Conservation (phyloP, 2,888 invertebrate genomes). For the Auanema freiburgensis region DNA sequence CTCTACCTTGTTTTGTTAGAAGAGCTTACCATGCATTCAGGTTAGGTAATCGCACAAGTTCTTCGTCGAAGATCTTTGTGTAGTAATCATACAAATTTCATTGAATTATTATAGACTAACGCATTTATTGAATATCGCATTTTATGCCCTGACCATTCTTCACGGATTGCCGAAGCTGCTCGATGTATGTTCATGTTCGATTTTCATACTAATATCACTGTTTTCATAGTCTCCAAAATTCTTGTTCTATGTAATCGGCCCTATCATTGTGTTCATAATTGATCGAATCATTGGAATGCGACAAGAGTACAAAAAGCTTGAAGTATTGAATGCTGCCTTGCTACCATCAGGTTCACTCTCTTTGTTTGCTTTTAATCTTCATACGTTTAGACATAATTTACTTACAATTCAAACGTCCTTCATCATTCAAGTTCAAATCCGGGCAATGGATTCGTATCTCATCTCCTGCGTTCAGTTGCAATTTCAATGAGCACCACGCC, state of each 20-base stretch:
- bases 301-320: conserved; percentile 71
- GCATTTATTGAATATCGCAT: conserved; percentile 82
- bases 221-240: conserved; percentile 76
- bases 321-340: conserved; percentile 88
- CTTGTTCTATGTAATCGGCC: conserved; percentile 90
- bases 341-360: conserved; percentile 74
- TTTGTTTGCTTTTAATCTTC: not conserved
- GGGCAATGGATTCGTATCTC: conserved; percentile 76
- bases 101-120: conserved; percentile 79
- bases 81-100: not conserved
- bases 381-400: conserved; percentile 65
- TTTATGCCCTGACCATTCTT: conserved; percentile 83
- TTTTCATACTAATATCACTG: no score
- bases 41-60: no score
- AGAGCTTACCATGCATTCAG: conserved; percentile 71
- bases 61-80: not conserved
- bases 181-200: conserved; percentile 71
- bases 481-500: conserved; percentile 83
- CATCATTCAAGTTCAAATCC: conserved; percentile 81
- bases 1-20: conserved; percentile 86
- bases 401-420: conserved; percentile 90
- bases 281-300: conserved; percentile 78
- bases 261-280: conserved; percentile 83
- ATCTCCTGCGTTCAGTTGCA: conserved; percentile 88
- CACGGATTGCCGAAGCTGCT: conserved; percentile 89